Evolutionary conservation across 2,797 vertebrate species (phyloP), one percentile per base, ranked within the genome.

Genomic region (Acipenser oxyrinchus): DNA sequence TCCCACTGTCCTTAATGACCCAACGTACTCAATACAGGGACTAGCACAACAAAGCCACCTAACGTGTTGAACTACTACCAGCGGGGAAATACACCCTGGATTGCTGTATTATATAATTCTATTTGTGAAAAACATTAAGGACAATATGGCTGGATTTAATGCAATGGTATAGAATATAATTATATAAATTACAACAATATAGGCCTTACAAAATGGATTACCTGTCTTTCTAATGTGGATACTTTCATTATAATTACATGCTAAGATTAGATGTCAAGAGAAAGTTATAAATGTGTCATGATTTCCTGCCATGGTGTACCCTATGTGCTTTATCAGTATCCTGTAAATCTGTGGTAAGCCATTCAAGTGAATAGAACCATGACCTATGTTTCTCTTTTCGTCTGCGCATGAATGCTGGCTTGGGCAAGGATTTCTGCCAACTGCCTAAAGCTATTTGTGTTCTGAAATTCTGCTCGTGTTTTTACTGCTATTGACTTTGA

Each of bases 171-270:
- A 37, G 37, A 37, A 37, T 37, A 37, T 37, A 37, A 37, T 9
- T 9, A 53, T 8, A 53, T 53, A 53, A 53, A 53, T 53, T 9
- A 53, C 8, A 53, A 12, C 51, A 58, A 58, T 12, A 7, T n/a
- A 1, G 55, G 55, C 55, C 55, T n/a, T n/a, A 6, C 7, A 58
- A 58, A 58, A 37, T 7, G 12, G 10, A 58, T 58, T 8, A 2
- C 52, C 23, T 6, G 10, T n/a, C 52, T 8, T 18, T 23, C 55
- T 23, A 12, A 7, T 53, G 18, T n/a, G 5, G 15, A 48, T 55
- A 67, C 71, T 62, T 65, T 73, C 68, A 76, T 73, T 76, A 66
- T 73, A 72, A 73, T 76, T 72, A 66, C 65, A 69, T 68, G 63
- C 66, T 62, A 64, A 18, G 60, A 13, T 13, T 58, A n/a, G 12